A percentile compares a stretch with the other conserved stretches of the same genome.
These are phyloP conservation scores for Cremastinae sp. DNA, from an alignment of 2,888 invertebrate genomes.

Conservation along the genomic window DNA sequence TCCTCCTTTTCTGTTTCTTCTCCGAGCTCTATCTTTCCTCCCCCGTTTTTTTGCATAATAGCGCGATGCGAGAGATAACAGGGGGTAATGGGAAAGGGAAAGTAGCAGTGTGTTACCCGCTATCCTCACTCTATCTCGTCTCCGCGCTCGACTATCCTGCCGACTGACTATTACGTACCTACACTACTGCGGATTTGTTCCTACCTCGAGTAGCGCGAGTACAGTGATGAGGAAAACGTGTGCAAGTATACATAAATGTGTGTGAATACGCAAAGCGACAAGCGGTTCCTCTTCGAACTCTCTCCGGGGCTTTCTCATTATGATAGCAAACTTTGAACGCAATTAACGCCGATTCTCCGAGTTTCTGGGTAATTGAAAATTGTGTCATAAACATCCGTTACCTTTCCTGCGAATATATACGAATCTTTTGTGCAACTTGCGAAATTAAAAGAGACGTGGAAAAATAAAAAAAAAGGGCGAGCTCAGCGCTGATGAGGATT, in stretches of 20 bases:
- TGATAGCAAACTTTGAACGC: conserved; percentile 49
- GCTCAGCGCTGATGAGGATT: not conserved
- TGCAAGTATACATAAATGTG: not conserved
- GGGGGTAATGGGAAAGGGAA: conserved; percentile 40
- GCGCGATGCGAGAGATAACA: conserved; percentile 53
- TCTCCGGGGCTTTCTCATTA: conserved; percentile 32
- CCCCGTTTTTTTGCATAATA: conserved; percentile 47
- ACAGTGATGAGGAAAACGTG: not conserved
- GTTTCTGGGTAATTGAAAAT: conserved; percentile 52
- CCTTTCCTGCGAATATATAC: conserved; percentile 24
- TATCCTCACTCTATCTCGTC: not conserved
- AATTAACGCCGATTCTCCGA: conserved; percentile 52
- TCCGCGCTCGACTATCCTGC: conserved; percentile 16
- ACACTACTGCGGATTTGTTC: conserved; percentile 22
- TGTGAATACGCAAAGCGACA: not conserved
- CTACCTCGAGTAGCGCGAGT: conserved; percentile 43
- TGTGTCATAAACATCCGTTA: conserved; percentile 54
- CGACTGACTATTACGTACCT: conserved; percentile 12
- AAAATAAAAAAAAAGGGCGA: not conserved
- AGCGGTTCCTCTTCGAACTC: not conserved
- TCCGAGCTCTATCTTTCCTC: conserved; percentile 3
- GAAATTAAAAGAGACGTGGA: not conserved
- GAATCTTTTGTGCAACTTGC: conserved; percentile 32
- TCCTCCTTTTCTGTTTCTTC: not conserved
- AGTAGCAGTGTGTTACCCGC: conserved; percentile 33